These are phyloP conservation scores for Malurus cyaneus DNA, from an alignment of 2,113 vertebrate genomes.

Conservation along the genomic window DNA sequence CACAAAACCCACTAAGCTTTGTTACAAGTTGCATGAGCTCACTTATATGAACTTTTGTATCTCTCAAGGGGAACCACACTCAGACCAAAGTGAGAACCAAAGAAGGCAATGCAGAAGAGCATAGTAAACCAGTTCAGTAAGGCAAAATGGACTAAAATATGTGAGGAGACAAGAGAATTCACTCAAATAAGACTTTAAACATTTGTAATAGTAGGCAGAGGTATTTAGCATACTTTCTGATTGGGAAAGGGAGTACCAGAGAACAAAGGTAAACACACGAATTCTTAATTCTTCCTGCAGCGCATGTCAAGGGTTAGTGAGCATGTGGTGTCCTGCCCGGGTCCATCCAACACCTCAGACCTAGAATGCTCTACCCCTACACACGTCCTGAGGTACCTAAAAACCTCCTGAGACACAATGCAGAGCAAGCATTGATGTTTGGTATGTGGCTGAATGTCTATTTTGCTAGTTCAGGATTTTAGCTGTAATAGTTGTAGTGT, in stretches of 20 bases:
- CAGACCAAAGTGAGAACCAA: background rate
- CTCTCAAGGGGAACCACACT: background rate
- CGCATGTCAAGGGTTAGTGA: background rate
- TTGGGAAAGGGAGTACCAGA: background rate
- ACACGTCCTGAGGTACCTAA: background rate
- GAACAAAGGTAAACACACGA: background rate
- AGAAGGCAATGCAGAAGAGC: background rate
- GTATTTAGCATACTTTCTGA: background rate
- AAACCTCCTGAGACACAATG: background rate
- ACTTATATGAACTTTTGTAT: background rate
- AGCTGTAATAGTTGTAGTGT: background rate
- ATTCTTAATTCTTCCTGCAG: background rate
- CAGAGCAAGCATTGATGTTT: background rate
- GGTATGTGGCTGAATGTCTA: background rate
- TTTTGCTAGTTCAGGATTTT: background rate
- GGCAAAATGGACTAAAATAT: background rate
- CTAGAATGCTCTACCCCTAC: background rate
- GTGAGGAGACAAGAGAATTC: background rate
- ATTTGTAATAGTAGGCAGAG: background rate
- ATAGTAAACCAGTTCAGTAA: background rate
- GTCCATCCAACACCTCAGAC: background rate
- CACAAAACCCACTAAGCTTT: background rate
- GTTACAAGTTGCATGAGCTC: background rate
- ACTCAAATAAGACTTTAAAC: background rate
- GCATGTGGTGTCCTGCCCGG: background rate